These are phyloP conservation scores for Aphaenogaster floridana DNA, from an alignment of 1,140 invertebrate genomes.

Conservation along the genomic window DNA sequence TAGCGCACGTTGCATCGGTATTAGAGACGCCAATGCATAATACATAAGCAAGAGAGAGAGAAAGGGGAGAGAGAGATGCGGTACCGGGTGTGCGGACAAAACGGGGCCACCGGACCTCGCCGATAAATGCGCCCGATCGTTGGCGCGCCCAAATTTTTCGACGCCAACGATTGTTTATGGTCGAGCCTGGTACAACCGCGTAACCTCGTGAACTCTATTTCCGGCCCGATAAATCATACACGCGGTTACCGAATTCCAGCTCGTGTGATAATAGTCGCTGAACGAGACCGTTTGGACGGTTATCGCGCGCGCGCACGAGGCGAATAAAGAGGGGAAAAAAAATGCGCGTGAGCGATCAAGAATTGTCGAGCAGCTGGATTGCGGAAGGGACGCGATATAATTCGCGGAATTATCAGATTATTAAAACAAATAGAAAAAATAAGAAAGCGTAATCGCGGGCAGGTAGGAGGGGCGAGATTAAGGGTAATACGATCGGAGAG, in stretches of 20 bases:
- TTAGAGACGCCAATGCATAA: slow-evolving; percentile 62
- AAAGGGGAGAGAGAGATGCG: neutral
- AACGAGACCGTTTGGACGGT: slow-evolving; percentile 48
- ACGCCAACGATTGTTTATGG: slow-evolving; percentile 53
- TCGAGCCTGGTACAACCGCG: slow-evolving; percentile 45
- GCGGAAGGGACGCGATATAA: slow-evolving; percentile 19
- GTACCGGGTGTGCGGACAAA: slow-evolving; percentile 47
- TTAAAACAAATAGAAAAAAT: slow-evolving; percentile 25
- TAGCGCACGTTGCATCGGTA: slow-evolving; percentile 48
- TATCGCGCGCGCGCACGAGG: slow-evolving; percentile 16
- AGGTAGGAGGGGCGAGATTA: neutral
- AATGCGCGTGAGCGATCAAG: neutral
- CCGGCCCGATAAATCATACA: slow-evolving; percentile 57
- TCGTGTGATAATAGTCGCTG: slow-evolving; percentile 56
- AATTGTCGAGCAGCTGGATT: slow-evolving; percentile 37
- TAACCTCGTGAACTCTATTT: slow-evolving; percentile 64
- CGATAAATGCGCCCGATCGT: slow-evolving; percentile 54
- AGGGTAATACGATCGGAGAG: slow-evolving; percentile 29
- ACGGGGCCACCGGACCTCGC: slow-evolving; percentile 46
- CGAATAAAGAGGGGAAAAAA: neutral
- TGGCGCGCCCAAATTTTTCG: slow-evolving; percentile 53
- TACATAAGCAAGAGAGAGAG: slow-evolving; percentile 45
- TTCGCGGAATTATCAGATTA: slow-evolving; percentile 29
- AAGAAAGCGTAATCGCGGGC: slow-evolving; percentile 16
- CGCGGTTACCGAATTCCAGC: slow-evolving; percentile 59